Evolutionary conservation across 1,140 invertebrate species (phyloP).

Genomic region (Caenorhabditis latens): DNA sequence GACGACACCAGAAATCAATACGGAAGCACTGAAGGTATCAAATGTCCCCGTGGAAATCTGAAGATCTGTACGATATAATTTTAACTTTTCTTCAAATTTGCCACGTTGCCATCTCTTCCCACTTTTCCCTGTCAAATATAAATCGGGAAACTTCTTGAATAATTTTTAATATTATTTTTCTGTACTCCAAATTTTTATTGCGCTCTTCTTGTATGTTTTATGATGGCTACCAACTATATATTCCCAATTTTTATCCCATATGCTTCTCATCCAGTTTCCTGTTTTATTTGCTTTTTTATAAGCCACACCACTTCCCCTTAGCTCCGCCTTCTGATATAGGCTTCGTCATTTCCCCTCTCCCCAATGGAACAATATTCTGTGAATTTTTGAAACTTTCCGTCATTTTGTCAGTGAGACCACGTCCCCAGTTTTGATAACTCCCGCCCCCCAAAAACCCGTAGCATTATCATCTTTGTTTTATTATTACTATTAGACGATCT

Average conservation of each 20-base stretch:
- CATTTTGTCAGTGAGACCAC: background rate
- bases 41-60: background rate
- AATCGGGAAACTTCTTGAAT: background rate
- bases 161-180: too few species aligned
- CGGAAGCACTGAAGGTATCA: background rate
- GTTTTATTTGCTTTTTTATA: background rate
- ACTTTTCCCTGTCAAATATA: background rate
- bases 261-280: background rate
- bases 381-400: background rate
- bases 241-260: background rate
- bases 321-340: background rate
- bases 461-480: slow-evolving; percentile 23
- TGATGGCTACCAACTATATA: background rate
- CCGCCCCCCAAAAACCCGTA: background rate
- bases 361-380: background rate
- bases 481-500: background rate
- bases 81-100: too few species aligned
- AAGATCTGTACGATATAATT: background rate
- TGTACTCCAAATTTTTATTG: background rate
- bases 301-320: background rate
- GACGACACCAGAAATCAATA: too few species aligned
- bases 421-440: background rate
- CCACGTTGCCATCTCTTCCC: too few species aligned
- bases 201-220: background rate
- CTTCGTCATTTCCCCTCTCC: too few species aligned